Conservation (phyloP, 2,888 invertebrate species). For the Brachypterus glaber region DNA sequence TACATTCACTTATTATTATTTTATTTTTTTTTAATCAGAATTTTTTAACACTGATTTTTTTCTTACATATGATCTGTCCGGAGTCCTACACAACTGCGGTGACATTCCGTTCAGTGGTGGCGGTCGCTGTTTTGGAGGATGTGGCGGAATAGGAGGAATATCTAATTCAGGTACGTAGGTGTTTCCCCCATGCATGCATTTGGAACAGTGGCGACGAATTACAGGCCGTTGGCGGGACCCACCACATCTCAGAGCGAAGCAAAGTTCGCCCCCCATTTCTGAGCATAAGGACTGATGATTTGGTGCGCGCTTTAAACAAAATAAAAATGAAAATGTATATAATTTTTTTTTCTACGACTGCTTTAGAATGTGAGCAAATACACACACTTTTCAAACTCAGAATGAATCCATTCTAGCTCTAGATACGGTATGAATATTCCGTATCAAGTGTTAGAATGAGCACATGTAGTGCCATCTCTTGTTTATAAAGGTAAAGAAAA, state of each 20-base stretch:
- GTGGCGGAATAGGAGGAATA: constrained; percentile 42
- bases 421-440: too few relatives aligned
- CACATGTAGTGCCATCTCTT: too few relatives aligned
- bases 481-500: too few relatives aligned
- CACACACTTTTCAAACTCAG: too few relatives aligned
- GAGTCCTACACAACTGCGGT: constrained; percentile 13
- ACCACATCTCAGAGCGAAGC: constrained; percentile 53
- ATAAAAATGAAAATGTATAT: constrained; percentile 4
- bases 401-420: too few relatives aligned
- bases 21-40: too few relatives aligned
- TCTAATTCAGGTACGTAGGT: constrained; percentile 42
- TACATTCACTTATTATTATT: too few relatives aligned
- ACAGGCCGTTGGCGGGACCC: constrained; percentile 59
- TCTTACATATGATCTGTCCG: constrained; percentile 19
- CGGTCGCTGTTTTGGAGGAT: constrained; percentile 36
- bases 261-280: constrained; percentile 67
- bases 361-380: too few relatives aligned
- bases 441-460: too few relatives aligned
- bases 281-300: constrained; percentile 67
- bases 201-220: constrained; percentile 53
- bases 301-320: constrained; percentile 38
- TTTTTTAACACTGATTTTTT: too few relatives aligned
- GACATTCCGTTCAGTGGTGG: constrained; percentile 28
- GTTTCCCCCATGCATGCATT: constrained; percentile 44
- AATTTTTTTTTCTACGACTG: too few relatives aligned